These are phyloP conservation scores for Bombus impatiens DNA, from an alignment of 1,140 invertebrate species.

Conservation along the genomic window DNA sequence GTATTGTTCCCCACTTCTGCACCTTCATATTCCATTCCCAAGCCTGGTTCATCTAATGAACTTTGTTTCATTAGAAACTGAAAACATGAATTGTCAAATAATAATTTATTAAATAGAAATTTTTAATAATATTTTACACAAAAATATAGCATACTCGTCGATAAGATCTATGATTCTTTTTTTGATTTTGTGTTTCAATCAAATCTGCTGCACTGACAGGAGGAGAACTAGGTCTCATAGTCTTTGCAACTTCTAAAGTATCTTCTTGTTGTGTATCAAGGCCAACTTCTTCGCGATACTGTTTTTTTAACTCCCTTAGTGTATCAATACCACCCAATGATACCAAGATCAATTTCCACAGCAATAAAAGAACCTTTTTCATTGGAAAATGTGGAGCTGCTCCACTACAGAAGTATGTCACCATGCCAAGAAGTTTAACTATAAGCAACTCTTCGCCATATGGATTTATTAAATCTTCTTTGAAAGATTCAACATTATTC, in stretches of 20 bases:
- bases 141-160: constrained; percentile 82
- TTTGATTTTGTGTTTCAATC: constrained; percentile 93
- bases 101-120: not conserved
- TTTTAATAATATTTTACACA: not conserved
- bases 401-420: constrained; percentile 96
- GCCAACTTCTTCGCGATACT: constrained; percentile 87
- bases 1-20: constrained; percentile 66
- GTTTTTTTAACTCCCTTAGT: constrained; percentile 88
- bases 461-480: constrained; percentile 87
- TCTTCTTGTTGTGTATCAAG: constrained; percentile 93
- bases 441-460: constrained; percentile 91
- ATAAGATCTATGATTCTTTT: constrained; percentile 86
- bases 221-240: constrained; percentile 97
- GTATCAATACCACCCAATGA: constrained; percentile 94
- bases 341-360: constrained; percentile 97
- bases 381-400: constrained; percentile 98
- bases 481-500: constrained; percentile 89
- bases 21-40: constrained; percentile 86
- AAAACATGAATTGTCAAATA: constrained; percentile 49
- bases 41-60: constrained; percentile 93
- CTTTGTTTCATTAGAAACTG: constrained; percentile 96
- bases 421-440: constrained; percentile 95
- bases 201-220: constrained; percentile 96
- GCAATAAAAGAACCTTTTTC: constrained; percentile 97
- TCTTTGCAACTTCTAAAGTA: constrained; percentile 94